These are phyloP conservation scores for Hydractinia echinata DNA, from an alignment of 30 jellyfish, hydroid and myxozoan genomes.

Conservation along the genomic window DNA sequence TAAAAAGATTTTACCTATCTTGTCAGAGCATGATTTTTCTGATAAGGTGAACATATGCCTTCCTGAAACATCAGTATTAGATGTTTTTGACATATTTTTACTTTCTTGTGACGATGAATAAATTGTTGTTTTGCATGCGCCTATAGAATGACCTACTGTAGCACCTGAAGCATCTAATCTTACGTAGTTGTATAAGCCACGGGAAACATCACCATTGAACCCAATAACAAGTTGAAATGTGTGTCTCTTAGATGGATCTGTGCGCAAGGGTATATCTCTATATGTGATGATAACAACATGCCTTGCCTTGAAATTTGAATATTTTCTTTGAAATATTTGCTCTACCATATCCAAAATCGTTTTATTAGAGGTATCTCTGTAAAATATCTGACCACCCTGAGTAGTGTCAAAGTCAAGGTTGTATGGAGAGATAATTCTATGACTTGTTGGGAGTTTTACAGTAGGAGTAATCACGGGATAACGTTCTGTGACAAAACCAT, in stretches of 20 bases:
- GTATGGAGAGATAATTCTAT: not conserved
- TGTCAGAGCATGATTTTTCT: not conserved
- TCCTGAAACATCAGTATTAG: not conserved
- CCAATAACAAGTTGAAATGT: not conserved
- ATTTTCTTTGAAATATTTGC: not conserved
- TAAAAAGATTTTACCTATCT: not conserved
- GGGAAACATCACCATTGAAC: not conserved
- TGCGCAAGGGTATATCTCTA: not conserved
- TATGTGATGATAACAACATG: slow-evolving; percentile 4
- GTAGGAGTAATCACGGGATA: not conserved
- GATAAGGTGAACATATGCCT: not conserved
- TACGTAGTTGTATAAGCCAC: not conserved
- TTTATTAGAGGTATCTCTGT: not conserved
- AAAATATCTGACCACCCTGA: not conserved
- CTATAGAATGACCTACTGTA: not conserved
- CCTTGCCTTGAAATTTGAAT: not conserved
- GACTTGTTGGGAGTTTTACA: not conserved
- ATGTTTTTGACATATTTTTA: not conserved
- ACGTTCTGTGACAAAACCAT: slow-evolving; percentile 5
- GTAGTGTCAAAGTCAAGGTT: slow-evolving; percentile 5
- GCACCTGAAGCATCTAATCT: not conserved
- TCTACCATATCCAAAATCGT: not conserved
- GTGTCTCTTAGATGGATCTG: not conserved
- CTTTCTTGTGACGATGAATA: not conserved
- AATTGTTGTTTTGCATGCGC: slow-evolving; percentile 1